phyloP scores from a whole-genome alignment of 2,888 invertebrate species.

The Hymenopus coronatus region DNA sequence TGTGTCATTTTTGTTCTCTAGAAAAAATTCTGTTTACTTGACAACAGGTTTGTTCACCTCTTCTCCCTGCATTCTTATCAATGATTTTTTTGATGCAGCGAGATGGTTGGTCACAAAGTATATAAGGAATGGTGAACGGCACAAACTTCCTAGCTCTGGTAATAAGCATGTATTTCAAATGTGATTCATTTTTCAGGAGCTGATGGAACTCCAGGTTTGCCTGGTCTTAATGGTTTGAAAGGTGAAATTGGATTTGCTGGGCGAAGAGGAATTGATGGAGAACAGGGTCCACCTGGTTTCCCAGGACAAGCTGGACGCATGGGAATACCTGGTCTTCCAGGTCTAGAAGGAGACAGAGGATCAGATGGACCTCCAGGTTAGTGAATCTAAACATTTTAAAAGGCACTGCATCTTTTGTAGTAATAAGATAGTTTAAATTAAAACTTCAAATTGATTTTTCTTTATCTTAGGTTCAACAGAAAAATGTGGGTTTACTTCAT shows the following conservation, averaged over 20 bases:
- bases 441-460: neutral
- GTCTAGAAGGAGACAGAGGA: slow-evolving; percentile 37
- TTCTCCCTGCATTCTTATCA: no score
- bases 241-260: slow-evolving; percentile 45
- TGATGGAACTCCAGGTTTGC: slow-evolving; percentile 42
- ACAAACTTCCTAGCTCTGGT: no score
- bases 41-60: no score
- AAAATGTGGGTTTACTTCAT: no score
- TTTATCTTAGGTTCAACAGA: slow-evolving; percentile 39
- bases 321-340: slow-evolving; percentile 43
- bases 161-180: neutral
- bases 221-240: slow-evolving; percentile 45
- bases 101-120: no score
- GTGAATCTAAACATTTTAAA: neutral
- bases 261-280: slow-evolving; percentile 43
- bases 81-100: no score
- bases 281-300: slow-evolving; percentile 44
- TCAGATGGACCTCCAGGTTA: slow-evolving; percentile 34
- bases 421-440: neutral
- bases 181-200: slow-evolving; percentile 37
- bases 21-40: no score
- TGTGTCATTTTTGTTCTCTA: no score
- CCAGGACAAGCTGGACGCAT: slow-evolving; percentile 46
- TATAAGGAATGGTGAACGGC: no score
- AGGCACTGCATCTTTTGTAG: neutral